Evolutionary conservation across 2,113 vertebrate species (phyloP).

Genomic region (Scopus umbretta): DNA sequence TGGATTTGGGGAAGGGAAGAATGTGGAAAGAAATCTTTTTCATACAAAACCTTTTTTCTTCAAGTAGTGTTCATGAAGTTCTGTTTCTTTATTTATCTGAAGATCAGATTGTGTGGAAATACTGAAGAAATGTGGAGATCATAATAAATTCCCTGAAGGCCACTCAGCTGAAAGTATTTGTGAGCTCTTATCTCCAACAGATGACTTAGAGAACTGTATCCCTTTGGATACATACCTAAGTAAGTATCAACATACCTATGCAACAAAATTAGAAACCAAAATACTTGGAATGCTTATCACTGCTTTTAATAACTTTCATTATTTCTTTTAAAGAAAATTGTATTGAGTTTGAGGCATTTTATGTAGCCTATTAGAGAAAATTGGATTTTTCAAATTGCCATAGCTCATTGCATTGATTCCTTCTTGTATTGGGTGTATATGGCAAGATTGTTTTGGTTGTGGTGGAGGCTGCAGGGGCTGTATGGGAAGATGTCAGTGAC

Average conservation of each 20-base stretch:
- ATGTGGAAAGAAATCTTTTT: neutral
- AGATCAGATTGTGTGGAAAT: conserved; percentile 98
- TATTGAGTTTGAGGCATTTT: neutral
- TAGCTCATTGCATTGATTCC: neutral
- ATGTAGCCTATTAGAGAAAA: neutral
- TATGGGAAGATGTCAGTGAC: neutral
- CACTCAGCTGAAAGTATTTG: conserved; percentile 94
- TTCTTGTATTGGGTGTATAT: neutral
- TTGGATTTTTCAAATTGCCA: neutral
- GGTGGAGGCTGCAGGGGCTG: neutral
- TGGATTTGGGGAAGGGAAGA: neutral
- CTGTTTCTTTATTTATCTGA: conserved; percentile 50
- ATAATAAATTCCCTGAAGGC: conserved; percentile 86
- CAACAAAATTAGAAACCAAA: neutral
- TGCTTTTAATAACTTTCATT: neutral
- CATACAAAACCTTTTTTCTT: neutral
- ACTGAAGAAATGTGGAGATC: conserved; percentile 93
- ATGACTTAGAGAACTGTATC: conserved; percentile 91
- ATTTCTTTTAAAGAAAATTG: neutral
- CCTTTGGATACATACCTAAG: conserved; percentile 91
- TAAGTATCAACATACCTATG: conserved; percentile 67
- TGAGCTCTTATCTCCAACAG: conserved; percentile 89
- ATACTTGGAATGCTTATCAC: neutral
- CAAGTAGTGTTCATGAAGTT: neutral
- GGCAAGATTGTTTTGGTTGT: neutral